Evolutionary conservation across 2,797 vertebrate species (phyloP), one percentile per base, ranked within the genome.

Genomic region (Antrozous pallidus): DNA sequence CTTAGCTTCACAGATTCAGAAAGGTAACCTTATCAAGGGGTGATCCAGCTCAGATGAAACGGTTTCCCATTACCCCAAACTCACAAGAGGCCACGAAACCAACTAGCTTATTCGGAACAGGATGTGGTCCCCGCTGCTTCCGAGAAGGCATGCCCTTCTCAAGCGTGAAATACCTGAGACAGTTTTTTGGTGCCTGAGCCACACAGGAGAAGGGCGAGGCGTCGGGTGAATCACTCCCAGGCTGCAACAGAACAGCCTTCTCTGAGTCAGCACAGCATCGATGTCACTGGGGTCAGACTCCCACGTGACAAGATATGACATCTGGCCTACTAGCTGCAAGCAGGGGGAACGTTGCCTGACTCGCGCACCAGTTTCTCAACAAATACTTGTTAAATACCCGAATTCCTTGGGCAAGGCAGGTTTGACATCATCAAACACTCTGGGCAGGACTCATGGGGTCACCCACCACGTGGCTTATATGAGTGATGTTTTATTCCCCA

Each of bases 311-410:
- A 31, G 11, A 18, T 0, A 9, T 0, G 63, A 71, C 36, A 18
- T 56, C 70, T 24, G 7, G 12, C 51, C 1, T 0, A 40, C 51
- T 1, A 58, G 58, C 61, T 8, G 4, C 40, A 33, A 45, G 73
- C 12, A 12, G 40, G 40, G 17, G 24, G 3, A 7, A 12, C 0
- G 0, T 17, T 0, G 69, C 49, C 88, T 79, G 85, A 79, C 69
- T 78, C 69, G 42, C 81, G 51, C 17, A 28, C 58, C 73, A 56
- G 61, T 38, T 49, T 51, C 24, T 92, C 73, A 22, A 20, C 65
- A 77, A 61, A n/a, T 78, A 80, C 61, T 65, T 86, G 56, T 83
- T 71, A 73, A 93, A 20, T 45, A 67, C 82, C 58, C 20, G 38
- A 51, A 74, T 42, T 92, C 84, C 80, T 88, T 13, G 84, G 91